Base-by-base conservation (phyloP, 2,888 invertebrate genomes). In the Electrophaes corylata region DNA sequence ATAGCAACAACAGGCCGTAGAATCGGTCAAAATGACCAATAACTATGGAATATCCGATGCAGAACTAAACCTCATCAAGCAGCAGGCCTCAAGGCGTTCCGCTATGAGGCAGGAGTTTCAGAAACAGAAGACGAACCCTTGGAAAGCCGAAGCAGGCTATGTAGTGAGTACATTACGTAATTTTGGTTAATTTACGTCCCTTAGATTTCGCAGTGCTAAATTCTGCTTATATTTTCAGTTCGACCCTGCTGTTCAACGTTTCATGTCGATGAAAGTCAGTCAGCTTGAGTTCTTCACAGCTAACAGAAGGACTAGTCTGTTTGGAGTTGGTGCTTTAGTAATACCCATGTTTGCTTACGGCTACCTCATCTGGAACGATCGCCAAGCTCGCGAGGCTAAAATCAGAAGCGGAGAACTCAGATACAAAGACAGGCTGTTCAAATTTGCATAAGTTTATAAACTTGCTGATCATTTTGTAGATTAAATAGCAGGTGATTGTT, bases 231-330 rank as follows among this genome's bases (percentile, higher is more conserved):
- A 71, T 70, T 93, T 94, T 66, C 86, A 98, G 98, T 96, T 97
- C 80, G 98, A 98, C 83, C 87, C 95, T n/a, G 95, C 94, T 8
- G 66, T 97, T 2, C 94, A 96, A 72, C 93, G 96, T 50, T 96
- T 93, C 76, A 89, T 94, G 76, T 93, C 97, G 0, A 93, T 96
- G 94, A 94, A 94, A 79, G 93, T 93, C 0, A 93, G 93, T 5
- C 86, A 93, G 48, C 93, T 91, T 63, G 94, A 96, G 0, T 89
- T 94, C 73, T 96, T 96, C 77, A 93, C 92, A 73, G 94, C 96
- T 0, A 95, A 93, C 23, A 84, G 88, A 0, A 93, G 89, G 62
- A 92, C 93, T 3, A 84, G 93, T 57, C 66, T 92, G 35, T 78
- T 90, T 56, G 94, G 93, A 45, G 66, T 94, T 5, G 75, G 87